Evolutionary conservation across 1,140 invertebrate genomes (phyloP), one percentile per base, ranked within the genome.

Genomic region (Zaprionus taronus): DNA sequence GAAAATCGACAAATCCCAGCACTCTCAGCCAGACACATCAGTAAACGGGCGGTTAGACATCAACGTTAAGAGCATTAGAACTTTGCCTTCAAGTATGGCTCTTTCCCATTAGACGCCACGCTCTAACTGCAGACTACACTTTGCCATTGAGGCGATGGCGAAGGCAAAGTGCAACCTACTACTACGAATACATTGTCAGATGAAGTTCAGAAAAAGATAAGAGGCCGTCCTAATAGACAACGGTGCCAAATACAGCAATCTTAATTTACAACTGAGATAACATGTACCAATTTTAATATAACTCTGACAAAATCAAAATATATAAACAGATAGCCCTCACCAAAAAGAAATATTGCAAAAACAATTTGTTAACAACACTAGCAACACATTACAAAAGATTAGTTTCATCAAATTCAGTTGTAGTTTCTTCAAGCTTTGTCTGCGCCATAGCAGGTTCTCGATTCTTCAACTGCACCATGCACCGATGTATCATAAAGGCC

Each of bases 31-130:
- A 58, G 34, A 75, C 56, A 57, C 44, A 72, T 72, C 70, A 65
- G 49, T 73, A 73, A 67, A 65, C 64, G 47, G 31, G 34, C 26
- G 71, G 64, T 68, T 68, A 73, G 64, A 68, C 55, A 60, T 36
- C 56, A 36, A 57, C 44, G 56, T 55, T 67, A 68, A 73, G 71
- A 73, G 71, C 71, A 73, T 68, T 73, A 74, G 60, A 74, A 74
- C 49, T 69, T 74, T 70, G 57, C 66, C 72, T 62, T 69, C 5
- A 61, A 61, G 56, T 61, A 68, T 62, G 36, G 22, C n/a, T 22
- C 55, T 44, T 53, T 15, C 70, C 34, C 55, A 63, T 55, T 63
- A 72, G 63, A 67, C 38, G 55, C 38, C 70, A 72, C 36, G 51
- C 63, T 24, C 14, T 53, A 58, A 34, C 44, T 34, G 56, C 36